Conservation (phyloP, 37 sponge, comb jelly and placozoan genomes). For the Bolinopsis microptera region DNA sequence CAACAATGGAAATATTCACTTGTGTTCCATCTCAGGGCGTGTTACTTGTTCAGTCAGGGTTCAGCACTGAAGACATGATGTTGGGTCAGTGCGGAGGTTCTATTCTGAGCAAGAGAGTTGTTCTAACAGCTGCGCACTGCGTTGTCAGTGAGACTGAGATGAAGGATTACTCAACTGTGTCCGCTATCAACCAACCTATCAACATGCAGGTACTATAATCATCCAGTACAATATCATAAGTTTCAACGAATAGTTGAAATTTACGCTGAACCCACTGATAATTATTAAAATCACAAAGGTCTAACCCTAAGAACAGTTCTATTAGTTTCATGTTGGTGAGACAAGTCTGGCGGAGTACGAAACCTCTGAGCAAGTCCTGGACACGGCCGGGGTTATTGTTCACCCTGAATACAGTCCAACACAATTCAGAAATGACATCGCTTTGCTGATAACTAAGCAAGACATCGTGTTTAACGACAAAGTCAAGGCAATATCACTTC, state of each 20-base stretch:
- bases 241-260: no score
- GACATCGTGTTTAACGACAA: background rate
- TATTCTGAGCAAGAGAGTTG: background rate
- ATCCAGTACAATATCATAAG: no score
- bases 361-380: no score
- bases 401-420: background rate
- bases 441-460: background rate
- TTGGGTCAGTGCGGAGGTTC: background rate
- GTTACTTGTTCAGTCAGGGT: background rate
- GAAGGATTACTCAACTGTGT: background rate
- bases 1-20: no score
- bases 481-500: background rate
- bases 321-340: no score
- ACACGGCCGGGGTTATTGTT: background rate
- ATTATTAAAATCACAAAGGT: no score
- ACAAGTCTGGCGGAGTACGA: no score
- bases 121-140: conserved; percentile 5
- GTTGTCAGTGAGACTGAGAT: background rate
- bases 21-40: background rate
- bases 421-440: background rate
- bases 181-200: background rate
- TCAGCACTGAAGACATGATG: background rate
- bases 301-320: no score
- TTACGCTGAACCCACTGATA: no score
- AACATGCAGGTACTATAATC: background rate